Evolutionary conservation across 2,113 vertebrate genomes (phyloP).

Genomic region (Astatotilapia flaviijosephi): DNA sequence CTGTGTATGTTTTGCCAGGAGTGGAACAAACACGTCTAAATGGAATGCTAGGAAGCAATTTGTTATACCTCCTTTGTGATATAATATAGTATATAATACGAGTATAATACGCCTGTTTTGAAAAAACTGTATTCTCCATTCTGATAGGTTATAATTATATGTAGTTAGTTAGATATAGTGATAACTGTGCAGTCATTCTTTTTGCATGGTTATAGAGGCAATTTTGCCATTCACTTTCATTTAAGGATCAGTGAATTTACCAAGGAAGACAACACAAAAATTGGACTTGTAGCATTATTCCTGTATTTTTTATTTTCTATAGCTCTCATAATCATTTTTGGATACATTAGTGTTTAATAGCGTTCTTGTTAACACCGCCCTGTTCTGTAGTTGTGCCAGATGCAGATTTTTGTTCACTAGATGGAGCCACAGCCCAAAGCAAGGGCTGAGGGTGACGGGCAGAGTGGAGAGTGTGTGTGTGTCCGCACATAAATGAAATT

Average conservation of each 20-base stretch:
- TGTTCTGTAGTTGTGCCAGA: background rate
- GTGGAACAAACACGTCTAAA: background rate
- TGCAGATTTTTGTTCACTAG: constrained; percentile 28
- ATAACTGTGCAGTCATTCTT: background rate
- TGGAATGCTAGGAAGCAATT: background rate
- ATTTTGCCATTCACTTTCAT: background rate
- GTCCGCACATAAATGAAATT: background rate
- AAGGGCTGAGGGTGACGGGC: background rate
- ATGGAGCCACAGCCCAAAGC: constrained; percentile 50
- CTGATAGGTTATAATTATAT: background rate
- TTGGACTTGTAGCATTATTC: background rate
- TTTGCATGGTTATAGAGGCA: background rate
- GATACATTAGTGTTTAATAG: background rate
- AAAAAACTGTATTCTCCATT: background rate
- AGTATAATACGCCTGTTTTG: background rate
- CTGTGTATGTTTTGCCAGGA: background rate
- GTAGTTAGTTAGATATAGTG: background rate
- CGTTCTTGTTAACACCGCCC: background rate
- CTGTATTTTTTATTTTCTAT: background rate
- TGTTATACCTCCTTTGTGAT: background rate
- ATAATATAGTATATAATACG: background rate
- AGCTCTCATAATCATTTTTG: background rate
- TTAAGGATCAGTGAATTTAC: background rate
- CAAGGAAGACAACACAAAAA: background rate
- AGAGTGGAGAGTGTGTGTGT: background rate